These are phyloP conservation scores for Tringa solitaria DNA, from an alignment of 2,113 vertebrate genomes.

Conservation along the genomic window DNA sequence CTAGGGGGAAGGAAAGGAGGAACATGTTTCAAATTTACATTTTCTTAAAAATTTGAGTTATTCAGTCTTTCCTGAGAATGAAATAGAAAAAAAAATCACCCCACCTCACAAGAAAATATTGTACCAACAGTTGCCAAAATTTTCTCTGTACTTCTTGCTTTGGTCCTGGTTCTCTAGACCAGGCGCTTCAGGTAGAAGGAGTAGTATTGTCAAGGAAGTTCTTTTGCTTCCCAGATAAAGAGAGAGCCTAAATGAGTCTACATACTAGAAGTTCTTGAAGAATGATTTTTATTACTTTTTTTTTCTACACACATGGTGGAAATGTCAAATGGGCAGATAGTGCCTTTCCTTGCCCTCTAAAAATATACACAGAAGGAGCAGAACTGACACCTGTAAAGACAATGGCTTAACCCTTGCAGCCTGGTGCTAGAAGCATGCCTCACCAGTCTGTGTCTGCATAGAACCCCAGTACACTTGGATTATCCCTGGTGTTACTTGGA, in stretches of 20 bases:
- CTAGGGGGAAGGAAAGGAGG: neutral
- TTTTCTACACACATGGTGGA: neutral
- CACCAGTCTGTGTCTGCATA: neutral
- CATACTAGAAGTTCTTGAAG: neutral
- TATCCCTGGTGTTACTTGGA: neutral
- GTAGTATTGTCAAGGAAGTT: neutral
- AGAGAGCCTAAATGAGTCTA: neutral
- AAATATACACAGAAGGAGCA: neutral
- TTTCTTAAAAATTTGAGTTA: neutral
- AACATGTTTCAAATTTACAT: neutral
- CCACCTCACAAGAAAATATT: neutral
- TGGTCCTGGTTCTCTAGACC: neutral
- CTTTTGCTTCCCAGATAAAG: neutral
- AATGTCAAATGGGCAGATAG: neutral
- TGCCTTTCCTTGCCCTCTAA: neutral
- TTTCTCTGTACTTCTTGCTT: neutral
- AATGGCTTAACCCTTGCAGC: neutral
- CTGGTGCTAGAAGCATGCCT: neutral
- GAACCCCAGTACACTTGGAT: neutral
- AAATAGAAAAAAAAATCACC: too few relatives aligned
- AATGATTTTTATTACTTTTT: neutral
- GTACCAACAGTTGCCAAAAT: neutral
- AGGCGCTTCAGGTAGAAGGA: neutral
- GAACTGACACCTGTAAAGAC: neutral
- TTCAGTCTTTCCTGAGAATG: neutral